Evolutionary conservation across 2,888 invertebrate species (phyloP).

Genomic region (Macrosoma leucophasiata): DNA sequence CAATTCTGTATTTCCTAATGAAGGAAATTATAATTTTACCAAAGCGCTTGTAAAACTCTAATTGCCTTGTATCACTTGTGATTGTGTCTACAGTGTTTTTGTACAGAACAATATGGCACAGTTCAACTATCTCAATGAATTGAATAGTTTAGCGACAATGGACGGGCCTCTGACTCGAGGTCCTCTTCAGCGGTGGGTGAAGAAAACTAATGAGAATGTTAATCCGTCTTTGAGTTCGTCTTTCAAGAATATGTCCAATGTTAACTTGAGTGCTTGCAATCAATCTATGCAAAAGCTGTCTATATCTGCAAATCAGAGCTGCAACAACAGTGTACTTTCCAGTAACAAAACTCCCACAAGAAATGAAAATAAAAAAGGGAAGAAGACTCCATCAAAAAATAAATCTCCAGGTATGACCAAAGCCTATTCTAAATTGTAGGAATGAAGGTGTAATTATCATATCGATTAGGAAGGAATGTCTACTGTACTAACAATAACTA

Average conservation of each 20-base stretch:
- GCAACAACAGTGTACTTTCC: conserved; percentile 67
- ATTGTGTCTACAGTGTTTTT: too few species aligned
- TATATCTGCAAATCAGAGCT: conserved; percentile 74
- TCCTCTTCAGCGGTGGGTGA: conserved; percentile 87
- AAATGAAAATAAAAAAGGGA: conserved; percentile 73
- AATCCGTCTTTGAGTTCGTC: conserved; percentile 61
- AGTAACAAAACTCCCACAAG: conserved; percentile 75
- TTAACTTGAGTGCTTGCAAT: conserved; percentile 77
- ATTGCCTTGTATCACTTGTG: too few species aligned
- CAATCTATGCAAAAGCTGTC: conserved; percentile 79
- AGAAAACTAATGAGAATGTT: conserved; percentile 80
- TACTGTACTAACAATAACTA: too few species aligned
- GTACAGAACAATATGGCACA: conserved; percentile 80
- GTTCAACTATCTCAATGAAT: conserved; percentile 86
- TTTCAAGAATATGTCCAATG: conserved; percentile 62
- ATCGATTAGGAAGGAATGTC: neutral
- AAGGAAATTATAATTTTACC: too few species aligned
- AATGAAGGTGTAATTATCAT: neutral
- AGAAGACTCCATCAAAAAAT: conserved; percentile 80
- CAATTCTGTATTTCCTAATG: too few species aligned
- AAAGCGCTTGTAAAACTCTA: too few species aligned
- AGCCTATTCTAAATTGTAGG: neutral
- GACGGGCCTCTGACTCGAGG: conserved; percentile 87
- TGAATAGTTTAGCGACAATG: conserved; percentile 84
- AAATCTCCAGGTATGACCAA: conserved; percentile 81